Conservation (phyloP, 2,113 vertebrate genomes). For the Quiscalus mexicanus region DNA sequence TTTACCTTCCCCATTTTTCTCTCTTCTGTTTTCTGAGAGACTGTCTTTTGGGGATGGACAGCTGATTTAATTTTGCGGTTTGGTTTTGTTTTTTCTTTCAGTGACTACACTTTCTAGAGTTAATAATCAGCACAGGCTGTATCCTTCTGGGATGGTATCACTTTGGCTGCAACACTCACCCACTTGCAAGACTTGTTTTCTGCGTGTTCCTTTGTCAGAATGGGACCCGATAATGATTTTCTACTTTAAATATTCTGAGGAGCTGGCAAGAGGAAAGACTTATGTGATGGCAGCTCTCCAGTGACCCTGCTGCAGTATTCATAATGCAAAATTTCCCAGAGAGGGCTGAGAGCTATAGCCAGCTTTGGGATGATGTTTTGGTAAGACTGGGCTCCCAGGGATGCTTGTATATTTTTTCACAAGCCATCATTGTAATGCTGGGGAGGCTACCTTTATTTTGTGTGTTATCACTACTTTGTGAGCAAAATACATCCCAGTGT, state of each 20-base stretch:
- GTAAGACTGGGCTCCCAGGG: not conserved
- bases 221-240: not conserved
- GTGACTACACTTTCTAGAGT: not conserved
- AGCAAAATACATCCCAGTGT: not conserved
- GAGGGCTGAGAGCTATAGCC: not conserved
- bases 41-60: not conserved
- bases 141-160: not conserved
- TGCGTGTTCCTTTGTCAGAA: not conserved
- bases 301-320: not conserved
- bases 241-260: not conserved
- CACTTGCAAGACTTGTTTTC: not conserved
- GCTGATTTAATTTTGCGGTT: not conserved
- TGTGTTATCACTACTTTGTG: not conserved
- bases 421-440: not conserved
- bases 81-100: not conserved
- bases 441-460: not conserved
- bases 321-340: not conserved
- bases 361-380: not conserved
- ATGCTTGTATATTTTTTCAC: not conserved
- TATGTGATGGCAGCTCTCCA: not conserved
- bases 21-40: not conserved
- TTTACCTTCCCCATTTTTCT: not conserved
- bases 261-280: not conserved
- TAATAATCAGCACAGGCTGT: not conserved
- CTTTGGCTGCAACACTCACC: not conserved